Evolutionary conservation across 2,113 vertebrate genomes (phyloP).

Genomic region (Polypterus senegalus): DNA sequence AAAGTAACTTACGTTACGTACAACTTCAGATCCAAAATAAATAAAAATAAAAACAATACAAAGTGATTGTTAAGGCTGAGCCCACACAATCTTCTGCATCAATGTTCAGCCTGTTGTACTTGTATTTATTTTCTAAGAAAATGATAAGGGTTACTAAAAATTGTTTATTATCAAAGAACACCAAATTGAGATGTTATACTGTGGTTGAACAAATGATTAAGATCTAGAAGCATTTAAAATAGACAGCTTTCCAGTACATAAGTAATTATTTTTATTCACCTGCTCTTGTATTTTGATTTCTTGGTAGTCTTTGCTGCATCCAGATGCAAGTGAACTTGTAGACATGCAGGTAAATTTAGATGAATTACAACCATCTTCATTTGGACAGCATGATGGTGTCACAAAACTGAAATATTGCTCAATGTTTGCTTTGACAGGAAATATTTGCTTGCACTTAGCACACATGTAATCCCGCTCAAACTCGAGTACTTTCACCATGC

Average conservation of each 20-base stretch:
- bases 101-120: too few relatives aligned
- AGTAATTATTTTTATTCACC: slow-evolving; percentile 33
- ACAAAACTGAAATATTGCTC: slow-evolving; percentile 71
- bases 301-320: slow-evolving; percentile 80
- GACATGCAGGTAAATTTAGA: slow-evolving; percentile 75
- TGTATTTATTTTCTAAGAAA: too few relatives aligned
- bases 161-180: too few relatives aligned
- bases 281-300: slow-evolving; percentile 97
- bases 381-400: slow-evolving; percentile 57
- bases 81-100: too few relatives aligned
- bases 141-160: too few relatives aligned
- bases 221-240: neutral
- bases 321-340: slow-evolving; percentile 47
- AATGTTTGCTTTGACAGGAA: slow-evolving; percentile 65
- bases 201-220: too few relatives aligned
- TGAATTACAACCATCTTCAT: slow-evolving; percentile 63
- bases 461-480: slow-evolving; percentile 85
- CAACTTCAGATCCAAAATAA: too few relatives aligned
- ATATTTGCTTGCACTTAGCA: slow-evolving; percentile 71
- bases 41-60: too few relatives aligned
- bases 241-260: too few relatives aligned
- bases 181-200: too few relatives aligned
- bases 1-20: too few relatives aligned
- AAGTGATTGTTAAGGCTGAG: too few relatives aligned
- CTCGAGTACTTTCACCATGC: slow-evolving; percentile 79